Conservation (phyloP, 1,140 invertebrate species). For the Solenopsis invicta region DNA sequence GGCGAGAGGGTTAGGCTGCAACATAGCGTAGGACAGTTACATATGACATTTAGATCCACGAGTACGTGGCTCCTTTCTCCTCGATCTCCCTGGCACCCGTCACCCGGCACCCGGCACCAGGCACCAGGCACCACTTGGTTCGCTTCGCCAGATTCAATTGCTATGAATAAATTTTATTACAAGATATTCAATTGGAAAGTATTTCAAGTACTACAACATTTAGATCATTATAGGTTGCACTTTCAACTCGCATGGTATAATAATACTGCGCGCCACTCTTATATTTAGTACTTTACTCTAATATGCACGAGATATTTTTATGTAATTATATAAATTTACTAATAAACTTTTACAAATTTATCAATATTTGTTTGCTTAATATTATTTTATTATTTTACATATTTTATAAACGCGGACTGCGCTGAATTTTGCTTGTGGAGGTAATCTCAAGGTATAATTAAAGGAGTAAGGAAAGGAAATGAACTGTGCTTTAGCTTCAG, state of each 20-base stretch:
- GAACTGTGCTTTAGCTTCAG: neutral
- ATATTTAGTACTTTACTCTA: slow-evolving; percentile 2
- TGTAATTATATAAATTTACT: neutral
- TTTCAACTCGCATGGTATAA: neutral
- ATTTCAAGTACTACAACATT: neutral
- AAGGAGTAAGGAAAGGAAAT: neutral
- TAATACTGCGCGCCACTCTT: neutral
- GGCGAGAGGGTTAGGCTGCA: slow-evolving; percentile 58
- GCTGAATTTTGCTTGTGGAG: neutral
- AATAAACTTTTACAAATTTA: neutral
- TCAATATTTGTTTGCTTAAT: neutral
- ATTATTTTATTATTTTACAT: neutral
- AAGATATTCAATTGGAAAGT: neutral
- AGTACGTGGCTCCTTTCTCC: slow-evolving; percentile 53
- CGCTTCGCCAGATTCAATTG: slow-evolving; percentile 34
- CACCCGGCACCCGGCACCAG: too few relatives aligned
- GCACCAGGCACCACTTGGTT: too few relatives aligned
- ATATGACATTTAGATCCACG: slow-evolving; percentile 72
- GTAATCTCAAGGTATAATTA: neutral
- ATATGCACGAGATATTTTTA: neutral
- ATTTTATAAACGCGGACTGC: neutral
- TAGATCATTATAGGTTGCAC: neutral
- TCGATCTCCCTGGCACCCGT: neutral
- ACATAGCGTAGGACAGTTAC: slow-evolving; percentile 51
- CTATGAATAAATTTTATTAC: slow-evolving; percentile 1